Base-by-base conservation (phyloP, 2,113 vertebrate genomes). In the Macquaria australasica region DNA sequence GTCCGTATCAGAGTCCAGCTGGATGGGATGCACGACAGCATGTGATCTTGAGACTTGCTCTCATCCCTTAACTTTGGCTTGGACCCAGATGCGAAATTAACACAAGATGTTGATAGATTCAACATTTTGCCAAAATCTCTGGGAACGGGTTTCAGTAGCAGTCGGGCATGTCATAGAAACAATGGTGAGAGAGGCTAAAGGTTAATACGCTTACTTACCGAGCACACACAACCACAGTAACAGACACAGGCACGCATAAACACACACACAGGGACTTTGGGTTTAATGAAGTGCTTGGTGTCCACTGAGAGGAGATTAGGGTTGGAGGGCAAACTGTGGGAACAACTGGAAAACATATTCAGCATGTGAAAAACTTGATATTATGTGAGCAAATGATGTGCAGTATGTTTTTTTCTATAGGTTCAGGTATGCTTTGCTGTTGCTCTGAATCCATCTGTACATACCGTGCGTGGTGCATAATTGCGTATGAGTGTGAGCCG, bases 121-220 rank as follows among this genome's bases (percentile, higher is more conserved):
- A 81, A 67, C 2, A 67, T 86, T 85, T 80, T 73, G 20, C 73
- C 67, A 21, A 74, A 81, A 89, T 88, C 80, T 87, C 87, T 91
- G 88, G 90, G 90, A 92, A 91, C 67, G 23, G 31, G 58, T 73
- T 86, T 79, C 82, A 82, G 85, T 88, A 91, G 79, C 81, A 87
- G 62, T 14, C 60, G 81, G 83, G 51, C 75, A 87, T 89, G 73
- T 23, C 76, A 58, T 34, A 48, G 60, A 87, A 81, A 88, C 88
- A 92, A 89, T 92, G 74, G 81, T 93, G 91, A 90, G 91, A 94
- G 83, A 94, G 92, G 93, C 70, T 82, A 91, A 88, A 91, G 91
- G 87, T 88, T 89, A 89, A 88, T 80, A 64, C 69, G 74, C 72
- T 88, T 82, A 85, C 81, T 87, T 85, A 84, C 15, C 28, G 37